Conservation (phyloP, 1,140 invertebrate species). For the Schlechtendalia chinensis region DNA sequence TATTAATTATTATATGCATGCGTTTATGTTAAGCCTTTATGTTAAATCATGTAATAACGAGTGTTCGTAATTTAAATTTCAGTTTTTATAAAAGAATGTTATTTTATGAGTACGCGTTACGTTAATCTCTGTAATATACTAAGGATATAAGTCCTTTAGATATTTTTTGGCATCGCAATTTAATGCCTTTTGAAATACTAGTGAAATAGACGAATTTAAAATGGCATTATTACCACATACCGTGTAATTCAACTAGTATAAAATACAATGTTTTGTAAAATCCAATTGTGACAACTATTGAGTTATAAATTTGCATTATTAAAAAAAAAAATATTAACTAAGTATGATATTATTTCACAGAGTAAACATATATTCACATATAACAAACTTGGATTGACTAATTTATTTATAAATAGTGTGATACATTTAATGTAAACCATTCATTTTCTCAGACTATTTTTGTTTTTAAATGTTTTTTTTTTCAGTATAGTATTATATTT, state of each 20-base stretch:
- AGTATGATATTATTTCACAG: too few relatives aligned
- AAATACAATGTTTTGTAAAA: not conserved
- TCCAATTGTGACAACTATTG: not conserved
- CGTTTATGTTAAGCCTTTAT: too few relatives aligned
- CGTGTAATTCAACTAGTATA: not conserved
- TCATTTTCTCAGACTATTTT: not conserved
- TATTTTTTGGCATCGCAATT: not conserved
- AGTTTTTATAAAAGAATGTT: not conserved
- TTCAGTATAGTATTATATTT: too few relatives aligned
- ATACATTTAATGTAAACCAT: not conserved
- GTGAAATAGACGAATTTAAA: conserved; percentile 25
- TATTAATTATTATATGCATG: too few relatives aligned
- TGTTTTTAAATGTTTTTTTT: too few relatives aligned
- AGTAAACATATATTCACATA: too few relatives aligned
- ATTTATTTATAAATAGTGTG: too few relatives aligned
- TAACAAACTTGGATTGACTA: too few relatives aligned
- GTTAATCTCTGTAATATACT: not conserved
- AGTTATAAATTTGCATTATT: not conserved
- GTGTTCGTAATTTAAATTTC: conserved; percentile 36
- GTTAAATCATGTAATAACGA: too few relatives aligned
- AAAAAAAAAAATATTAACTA: not conserved
- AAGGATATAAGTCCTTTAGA: conserved; percentile 19
- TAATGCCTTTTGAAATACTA: conserved; percentile 19
- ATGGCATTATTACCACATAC: conserved; percentile 9
- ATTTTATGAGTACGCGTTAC: conserved; percentile 22